Evolutionary conservation across 2,797 vertebrate genomes (phyloP).

Genomic region (Prunella strophiata): DNA sequence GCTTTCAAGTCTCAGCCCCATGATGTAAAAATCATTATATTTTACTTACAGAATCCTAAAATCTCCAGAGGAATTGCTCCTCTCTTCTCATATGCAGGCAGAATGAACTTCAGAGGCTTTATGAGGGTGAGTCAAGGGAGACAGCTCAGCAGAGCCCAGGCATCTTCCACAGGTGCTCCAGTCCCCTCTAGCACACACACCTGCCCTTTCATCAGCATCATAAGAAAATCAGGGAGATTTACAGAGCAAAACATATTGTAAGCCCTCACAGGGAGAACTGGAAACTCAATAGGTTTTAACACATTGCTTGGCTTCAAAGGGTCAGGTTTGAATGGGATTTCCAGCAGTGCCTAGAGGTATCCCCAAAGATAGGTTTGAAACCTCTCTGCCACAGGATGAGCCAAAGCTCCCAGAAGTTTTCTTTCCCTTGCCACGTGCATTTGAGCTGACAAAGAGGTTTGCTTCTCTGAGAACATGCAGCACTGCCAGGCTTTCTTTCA

Average conservation of each 20-base stretch:
- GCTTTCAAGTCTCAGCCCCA: background rate
- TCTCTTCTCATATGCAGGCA: background rate
- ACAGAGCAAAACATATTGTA: background rate
- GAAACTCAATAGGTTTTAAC: background rate
- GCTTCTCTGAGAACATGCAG: background rate
- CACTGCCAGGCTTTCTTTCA: background rate
- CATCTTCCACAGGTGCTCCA: background rate
- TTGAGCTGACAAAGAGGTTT: background rate
- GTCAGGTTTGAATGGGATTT: background rate
- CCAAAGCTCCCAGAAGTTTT: background rate
- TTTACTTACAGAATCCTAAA: background rate
- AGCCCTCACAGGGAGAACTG: background rate
- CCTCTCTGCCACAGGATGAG: background rate
- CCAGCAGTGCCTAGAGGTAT: background rate
- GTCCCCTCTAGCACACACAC: background rate
- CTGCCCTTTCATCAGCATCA: background rate
- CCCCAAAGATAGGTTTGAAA: background rate
- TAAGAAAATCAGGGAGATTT: background rate
- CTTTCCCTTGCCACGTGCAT: background rate
- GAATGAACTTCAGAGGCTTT: background rate
- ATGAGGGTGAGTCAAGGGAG: background rate
- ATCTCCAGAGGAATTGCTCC: background rate
- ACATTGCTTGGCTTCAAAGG: background rate
- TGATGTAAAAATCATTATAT: constrained; percentile 1
- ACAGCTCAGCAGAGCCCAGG: background rate